These are phyloP conservation scores for Diadumene lineata DNA, from an alignment of 92 coral and sea anemone species.

Conservation along the genomic window DNA sequence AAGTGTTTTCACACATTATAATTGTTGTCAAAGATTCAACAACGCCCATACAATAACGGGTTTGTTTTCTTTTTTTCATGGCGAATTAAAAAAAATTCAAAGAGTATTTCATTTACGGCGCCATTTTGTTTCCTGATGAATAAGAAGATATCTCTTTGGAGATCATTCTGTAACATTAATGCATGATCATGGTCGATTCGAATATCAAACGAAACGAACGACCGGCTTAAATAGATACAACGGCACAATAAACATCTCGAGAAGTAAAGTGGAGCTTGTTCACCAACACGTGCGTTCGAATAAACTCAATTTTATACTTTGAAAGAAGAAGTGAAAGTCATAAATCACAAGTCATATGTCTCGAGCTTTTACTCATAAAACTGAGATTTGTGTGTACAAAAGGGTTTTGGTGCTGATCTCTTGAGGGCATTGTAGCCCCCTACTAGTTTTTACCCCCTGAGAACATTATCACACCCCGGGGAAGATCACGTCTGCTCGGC, in stretches of 20 bases:
- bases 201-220: too few species aligned
- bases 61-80: neutral
- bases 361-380: neutral
- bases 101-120: neutral
- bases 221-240: too few species aligned
- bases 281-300: neutral
- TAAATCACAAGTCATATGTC: neutral
- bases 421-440: neutral
- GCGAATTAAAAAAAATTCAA: neutral
- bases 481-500: slow-evolving; percentile 17
- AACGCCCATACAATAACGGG: neutral
- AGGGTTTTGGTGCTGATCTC: neutral
- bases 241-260: neutral
- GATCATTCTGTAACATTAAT: too few species aligned
- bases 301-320: neutral
- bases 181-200: too few species aligned
- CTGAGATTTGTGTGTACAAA: neutral
- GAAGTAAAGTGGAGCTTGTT: neutral
- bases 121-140: neutral
- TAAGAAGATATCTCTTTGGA: too few species aligned
- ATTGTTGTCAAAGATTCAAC: neutral
- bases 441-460: neutral
- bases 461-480: slow-evolving; percentile 13
- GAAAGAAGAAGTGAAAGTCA: neutral
- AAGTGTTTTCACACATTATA: slow-evolving; percentile 4